phyloP scores from a whole-genome alignment of 37 sponge, comb jelly and placozoan species.

The Cladorhizidae sp. region DNA sequence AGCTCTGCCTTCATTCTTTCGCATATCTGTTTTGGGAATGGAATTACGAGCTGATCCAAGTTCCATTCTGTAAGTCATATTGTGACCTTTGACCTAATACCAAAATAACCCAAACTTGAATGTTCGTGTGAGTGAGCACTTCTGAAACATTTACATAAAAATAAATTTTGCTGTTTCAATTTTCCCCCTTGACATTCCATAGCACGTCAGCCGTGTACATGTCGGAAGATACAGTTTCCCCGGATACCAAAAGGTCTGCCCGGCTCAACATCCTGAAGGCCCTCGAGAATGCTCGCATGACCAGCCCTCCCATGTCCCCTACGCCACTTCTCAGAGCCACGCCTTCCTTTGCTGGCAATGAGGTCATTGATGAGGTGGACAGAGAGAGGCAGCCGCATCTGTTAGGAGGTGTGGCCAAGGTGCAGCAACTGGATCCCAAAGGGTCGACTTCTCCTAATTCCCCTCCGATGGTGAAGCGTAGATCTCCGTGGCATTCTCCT shows the following conservation, averaged over 20 bases:
- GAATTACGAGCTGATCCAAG: too few species aligned
- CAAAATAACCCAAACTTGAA: too few species aligned
- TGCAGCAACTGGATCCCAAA: neutral
- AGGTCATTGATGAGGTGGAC: neutral
- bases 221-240: neutral
- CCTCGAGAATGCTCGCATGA: neutral
- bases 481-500: constrained; percentile 3
- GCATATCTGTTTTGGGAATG: too few species aligned
- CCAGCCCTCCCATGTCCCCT: neutral
- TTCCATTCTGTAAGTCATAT: too few species aligned
- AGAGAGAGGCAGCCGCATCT: neutral
- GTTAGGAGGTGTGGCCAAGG: neutral
- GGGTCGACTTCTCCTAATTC: neutral
- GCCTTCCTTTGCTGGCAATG: neutral
- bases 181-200: too few species aligned
- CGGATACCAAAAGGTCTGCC: neutral
- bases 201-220: too few species aligned
- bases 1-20: too few species aligned
- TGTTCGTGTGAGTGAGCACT: too few species aligned
- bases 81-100: too few species aligned
- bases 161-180: too few species aligned
- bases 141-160: too few species aligned
- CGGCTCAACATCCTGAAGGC: constrained; percentile 1
- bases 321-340: neutral
- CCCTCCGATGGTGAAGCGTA: neutral